These are phyloP conservation scores for Cynaeus angustus DNA, from an alignment of 2,888 invertebrate genomes.

Conservation along the genomic window DNA sequence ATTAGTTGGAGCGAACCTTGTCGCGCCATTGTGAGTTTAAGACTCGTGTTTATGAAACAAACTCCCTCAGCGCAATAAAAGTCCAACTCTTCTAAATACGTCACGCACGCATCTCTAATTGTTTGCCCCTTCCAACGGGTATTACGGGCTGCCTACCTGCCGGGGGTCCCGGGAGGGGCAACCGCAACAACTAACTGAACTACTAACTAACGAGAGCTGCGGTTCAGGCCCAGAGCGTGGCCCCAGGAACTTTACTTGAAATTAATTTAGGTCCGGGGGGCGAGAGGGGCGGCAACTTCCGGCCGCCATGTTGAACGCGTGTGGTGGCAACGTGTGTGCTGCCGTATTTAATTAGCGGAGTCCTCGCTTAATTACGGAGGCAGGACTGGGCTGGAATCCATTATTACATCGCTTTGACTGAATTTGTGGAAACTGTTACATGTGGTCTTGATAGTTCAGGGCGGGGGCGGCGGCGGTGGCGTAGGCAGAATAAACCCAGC, in stretches of 20 bases:
- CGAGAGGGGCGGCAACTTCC: constrained; percentile 51
- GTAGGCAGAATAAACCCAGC: neutral
- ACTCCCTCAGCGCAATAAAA: constrained; percentile 37
- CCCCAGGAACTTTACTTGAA: constrained; percentile 67
- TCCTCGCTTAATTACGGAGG: constrained; percentile 70
- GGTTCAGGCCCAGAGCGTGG: constrained; percentile 56
- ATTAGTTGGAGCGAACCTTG: constrained; percentile 71
- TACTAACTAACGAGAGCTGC: constrained; percentile 57
- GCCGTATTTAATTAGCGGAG: constrained; percentile 70
- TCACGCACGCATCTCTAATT: constrained; percentile 50
- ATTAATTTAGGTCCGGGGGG: constrained; percentile 70
- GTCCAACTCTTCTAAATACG: constrained; percentile 20
- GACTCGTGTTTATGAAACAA: constrained; percentile 50
- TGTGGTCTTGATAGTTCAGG: constrained; percentile 63
- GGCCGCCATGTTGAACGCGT: constrained; percentile 67
- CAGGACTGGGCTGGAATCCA: constrained; percentile 68
- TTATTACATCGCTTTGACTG: constrained; percentile 68
- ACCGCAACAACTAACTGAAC: constrained; percentile 66
- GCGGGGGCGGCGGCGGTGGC: constrained; percentile 31
- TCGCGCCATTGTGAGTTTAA: constrained; percentile 69
- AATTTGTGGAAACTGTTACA: constrained; percentile 69
- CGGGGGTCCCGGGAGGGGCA: constrained; percentile 35
- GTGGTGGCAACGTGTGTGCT: constrained; percentile 67
- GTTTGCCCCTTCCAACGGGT: constrained; percentile 39
- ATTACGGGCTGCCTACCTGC: constrained; percentile 46